Percentiles rank a stretch among this genome's conserved stretches.
Conservation (phyloP, 2,888 invertebrate genomes). For the Bugula neritina region DNA sequence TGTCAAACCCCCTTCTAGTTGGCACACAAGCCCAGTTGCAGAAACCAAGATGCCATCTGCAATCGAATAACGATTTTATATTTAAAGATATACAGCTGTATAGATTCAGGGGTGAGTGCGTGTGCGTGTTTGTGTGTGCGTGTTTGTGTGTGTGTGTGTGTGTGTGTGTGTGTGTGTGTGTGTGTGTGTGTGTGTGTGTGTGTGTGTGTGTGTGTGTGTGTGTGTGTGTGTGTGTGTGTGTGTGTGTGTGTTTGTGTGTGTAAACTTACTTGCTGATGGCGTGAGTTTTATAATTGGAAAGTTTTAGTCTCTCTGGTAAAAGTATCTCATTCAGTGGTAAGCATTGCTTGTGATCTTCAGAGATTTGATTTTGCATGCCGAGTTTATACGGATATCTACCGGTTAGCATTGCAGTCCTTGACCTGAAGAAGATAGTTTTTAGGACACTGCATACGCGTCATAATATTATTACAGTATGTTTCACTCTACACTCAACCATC, state of each 20-base stretch:
- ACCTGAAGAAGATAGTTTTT: background rate
- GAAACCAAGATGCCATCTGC: slow-evolving; percentile 23
- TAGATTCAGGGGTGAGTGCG: too few relatives aligned
- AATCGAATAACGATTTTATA: background rate
- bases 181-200: too few relatives aligned
- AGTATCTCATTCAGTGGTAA: background rate
- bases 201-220: too few relatives aligned
- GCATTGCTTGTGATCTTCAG: background rate
- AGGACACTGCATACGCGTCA: too few relatives aligned
- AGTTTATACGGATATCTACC: slow-evolving; percentile 15
- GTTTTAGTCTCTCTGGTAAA: background rate
- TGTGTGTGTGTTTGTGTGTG: too few relatives aligned
- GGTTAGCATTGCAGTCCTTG: slow-evolving; percentile 15
- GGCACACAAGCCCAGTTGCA: slow-evolving; percentile 20
- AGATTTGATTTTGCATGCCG: background rate
- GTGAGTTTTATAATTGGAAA: background rate
- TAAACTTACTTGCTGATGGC: slow-evolving; percentile 17
- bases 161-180: too few relatives aligned
- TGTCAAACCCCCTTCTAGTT: slow-evolving; percentile 22
- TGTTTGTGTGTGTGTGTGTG: too few relatives aligned
- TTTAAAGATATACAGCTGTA: too few relatives aligned
- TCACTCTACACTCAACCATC: too few relatives aligned
- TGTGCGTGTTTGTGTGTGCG: too few relatives aligned
- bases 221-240: too few relatives aligned
- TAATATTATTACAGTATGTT: too few relatives aligned